A percentile compares a stretch with the other conserved stretches of the same genome.
Evolutionary conservation across 2,888 invertebrate genomes (phyloP).

Genomic region (Epinotia brunnichana): DNA sequence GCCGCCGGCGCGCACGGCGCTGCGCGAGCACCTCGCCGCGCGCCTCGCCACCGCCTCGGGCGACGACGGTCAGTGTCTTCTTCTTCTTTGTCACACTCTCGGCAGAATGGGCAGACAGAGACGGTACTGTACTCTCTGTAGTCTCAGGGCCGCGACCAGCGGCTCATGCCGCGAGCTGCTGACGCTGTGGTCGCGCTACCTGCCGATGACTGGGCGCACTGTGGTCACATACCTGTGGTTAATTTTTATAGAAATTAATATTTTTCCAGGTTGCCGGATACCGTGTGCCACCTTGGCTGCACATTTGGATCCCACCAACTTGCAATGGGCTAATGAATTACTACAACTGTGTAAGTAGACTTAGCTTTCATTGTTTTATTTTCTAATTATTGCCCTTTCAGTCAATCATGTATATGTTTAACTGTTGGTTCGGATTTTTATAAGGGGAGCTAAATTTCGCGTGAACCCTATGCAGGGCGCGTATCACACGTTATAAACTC

Average conservation of each 20-base stretch:
- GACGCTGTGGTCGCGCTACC: neutral
- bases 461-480: too few relatives aligned
- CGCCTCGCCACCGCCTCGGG: constrained; percentile 56
- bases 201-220: neutral
- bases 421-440: too few relatives aligned
- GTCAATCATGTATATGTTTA: neutral
- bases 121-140: too few relatives aligned
- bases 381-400: too few relatives aligned
- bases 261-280: constrained; percentile 64
- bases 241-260: neutral
- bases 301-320: constrained; percentile 64
- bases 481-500: too few relatives aligned
- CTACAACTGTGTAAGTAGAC: constrained; percentile 69
- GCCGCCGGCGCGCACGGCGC: constrained; percentile 51
- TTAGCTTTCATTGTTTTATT: neutral
- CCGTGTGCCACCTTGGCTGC: constrained; percentile 62
- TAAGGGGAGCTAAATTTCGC: too few relatives aligned
- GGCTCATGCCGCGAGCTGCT: neutral
- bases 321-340: constrained; percentile 72
- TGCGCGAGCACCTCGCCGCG: constrained; percentile 65
- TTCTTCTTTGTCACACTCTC: too few relatives aligned
- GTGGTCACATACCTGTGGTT: neutral
- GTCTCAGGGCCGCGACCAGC: too few relatives aligned
- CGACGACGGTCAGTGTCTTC: constrained; percentile 57
- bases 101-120: too few relatives aligned